Evolutionary conservation across 1,140 invertebrate genomes (phyloP), one percentile per base, ranked within the genome.

Genomic region (Drosophila azteca): DNA sequence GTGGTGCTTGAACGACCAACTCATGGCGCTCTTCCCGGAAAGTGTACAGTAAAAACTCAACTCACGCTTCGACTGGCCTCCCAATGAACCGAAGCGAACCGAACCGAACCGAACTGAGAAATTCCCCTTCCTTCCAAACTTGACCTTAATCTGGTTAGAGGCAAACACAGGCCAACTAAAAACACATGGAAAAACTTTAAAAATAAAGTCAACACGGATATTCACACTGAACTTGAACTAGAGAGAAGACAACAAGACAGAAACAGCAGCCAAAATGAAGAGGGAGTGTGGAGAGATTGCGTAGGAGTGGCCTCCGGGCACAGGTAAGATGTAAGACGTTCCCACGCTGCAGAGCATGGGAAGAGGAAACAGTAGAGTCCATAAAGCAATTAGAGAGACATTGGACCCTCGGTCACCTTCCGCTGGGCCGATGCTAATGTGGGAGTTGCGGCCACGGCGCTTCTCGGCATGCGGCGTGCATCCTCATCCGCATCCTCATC

Each of bases 371-470:
- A 49, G 29, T 13, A 55, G 57, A 65, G 60, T 67, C 74, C 79
- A 82, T 85, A 87, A 87, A 87, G 82, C 75, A 81, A 87, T 87
- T 87, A 87, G 88, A 75, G 54, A 66, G 64, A 80, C 73, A 85
- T 61, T 77, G 77, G 51, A 61, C 77, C 35, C 44, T 54, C 55
- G 67, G 15, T n/a, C 44, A 31, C 45, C 52, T 55, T 53, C 45
- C 71, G 73, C 64, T 73, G 81, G 68, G 64, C 63, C 43, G 53
- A 50, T 66, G 49, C 70, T 87, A 88, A 87, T 88, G 82, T 87
- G 82, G 82, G 82, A 82, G 82, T 87, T 82, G 82, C 75, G 82
- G 78, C 69, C 53, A 50, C 70, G 77, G 72, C 64, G 73, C 57
- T 71, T 41, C 46, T 15, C 51, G 29, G 35, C 68, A 57, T 41